phyloP scores from a whole-genome alignment of 2,797 vertebrate genomes.

The Arctocebus calabarensis region DNA sequence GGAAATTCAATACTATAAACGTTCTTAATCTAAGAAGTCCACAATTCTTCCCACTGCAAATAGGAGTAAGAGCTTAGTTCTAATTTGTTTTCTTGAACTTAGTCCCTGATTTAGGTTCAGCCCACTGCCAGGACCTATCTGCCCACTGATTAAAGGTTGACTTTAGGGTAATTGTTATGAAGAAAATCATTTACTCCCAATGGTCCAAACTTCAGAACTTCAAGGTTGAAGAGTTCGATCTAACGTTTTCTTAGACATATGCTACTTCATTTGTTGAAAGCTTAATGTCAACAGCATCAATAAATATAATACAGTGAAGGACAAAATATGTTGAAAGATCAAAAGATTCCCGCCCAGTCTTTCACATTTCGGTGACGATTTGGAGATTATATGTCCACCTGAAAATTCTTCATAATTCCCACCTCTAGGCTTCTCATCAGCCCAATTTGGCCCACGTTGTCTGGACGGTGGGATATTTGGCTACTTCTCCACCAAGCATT shows the following conservation, averaged over 20 bases:
- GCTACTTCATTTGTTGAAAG: background rate
- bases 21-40: background rate
- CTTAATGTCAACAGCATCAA: background rate
- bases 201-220: background rate
- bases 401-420: background rate
- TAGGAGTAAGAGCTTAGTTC: background rate
- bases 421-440: background rate
- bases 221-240: background rate
- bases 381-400: background rate
- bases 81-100: background rate
- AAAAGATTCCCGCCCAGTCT: rapidly evolving
- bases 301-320: background rate
- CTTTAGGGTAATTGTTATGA: background rate
- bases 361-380: background rate
- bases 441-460: background rate
- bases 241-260: background rate
- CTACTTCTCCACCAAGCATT: conserved; percentile 14
- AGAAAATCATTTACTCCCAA: background rate
- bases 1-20: background rate
- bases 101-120: background rate
- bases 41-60: background rate
- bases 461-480: background rate
- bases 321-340: background rate
- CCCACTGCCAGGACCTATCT: background rate
- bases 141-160: background rate